Evolutionary conservation across 1,140 invertebrate species (phyloP), one percentile per base, ranked within the genome.

Genomic region (Meloidogyne hapla): DNA sequence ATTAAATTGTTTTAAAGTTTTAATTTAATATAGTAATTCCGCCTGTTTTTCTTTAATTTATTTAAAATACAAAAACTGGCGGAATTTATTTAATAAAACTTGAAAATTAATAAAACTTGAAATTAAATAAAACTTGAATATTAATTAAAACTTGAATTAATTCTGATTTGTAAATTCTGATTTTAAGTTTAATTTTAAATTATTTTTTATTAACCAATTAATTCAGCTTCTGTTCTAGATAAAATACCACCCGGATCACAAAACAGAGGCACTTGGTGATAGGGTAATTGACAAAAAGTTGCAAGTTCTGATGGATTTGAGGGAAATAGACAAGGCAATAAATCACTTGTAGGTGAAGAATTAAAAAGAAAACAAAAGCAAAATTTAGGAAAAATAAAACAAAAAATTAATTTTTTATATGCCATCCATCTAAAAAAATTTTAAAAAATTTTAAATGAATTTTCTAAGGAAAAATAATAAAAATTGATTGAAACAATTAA

Each of bases 221-320:
- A n/a, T 42, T 74, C 73, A 26, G 62, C 73, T 45, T 74, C 73
- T 23, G 73, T 74, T 12, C 73, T 38, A 12, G 62, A 66, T 23
- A 74, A 42, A 25, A 74, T 66, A 26, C 62, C 62, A n/a, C 56
- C 73, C 1, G 73, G 73, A 45, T 74, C 73, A 48, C 73, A 74
- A 18, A 74, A 38, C 25, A 38, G 69, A 40, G 62, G 6, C 13
- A 74, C 45, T 66, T 74, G 62, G 25, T 74, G 73, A 26, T 74
- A 74, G 45, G 26, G 73, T 33, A 66, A 28, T 26, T 74, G 73
- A 62, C 73, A 74, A 26, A 74, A 74, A 1, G 62, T 26, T 13
- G 64, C 33, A 21, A 66, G 64, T 18, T 64, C 25, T 21, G 28
- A 25, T 26, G 73, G 38, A 26, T 23, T n/a, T 15, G 56, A 45